Base-by-base conservation (phyloP, 1,140 invertebrate species). In the Hylyphantes graminicola region DNA sequence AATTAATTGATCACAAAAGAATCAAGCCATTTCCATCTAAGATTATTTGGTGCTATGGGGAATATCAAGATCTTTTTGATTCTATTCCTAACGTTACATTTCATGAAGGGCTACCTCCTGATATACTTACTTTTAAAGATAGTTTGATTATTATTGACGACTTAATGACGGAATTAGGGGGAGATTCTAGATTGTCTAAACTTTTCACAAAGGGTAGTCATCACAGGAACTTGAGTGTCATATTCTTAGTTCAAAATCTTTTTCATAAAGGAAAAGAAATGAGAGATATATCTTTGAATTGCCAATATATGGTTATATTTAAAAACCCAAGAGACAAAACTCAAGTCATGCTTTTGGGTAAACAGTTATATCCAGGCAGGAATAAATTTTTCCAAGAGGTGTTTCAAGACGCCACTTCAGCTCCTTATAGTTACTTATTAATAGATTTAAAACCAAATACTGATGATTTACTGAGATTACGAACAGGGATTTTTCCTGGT, bases 201-300 rank as follows among this genome's bases (percentile, higher is more conserved):
- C 87, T 91, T n/a, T 90, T 90, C 86, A 89, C 89, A 9, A 89
- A 90, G 88, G 88, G 88, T 10, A 88, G 87, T 86, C 88, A 90
- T 87, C 87, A 89, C 78, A 76, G 88, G 79, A 90, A 90, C 82
- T 79, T 90, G n/a, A 89, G 87, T 86, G 88, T 89, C 21, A 88
- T 90, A 86, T 90, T 88, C 76, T 88, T 90, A 65, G 88, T 89
- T 19, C 89, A 90, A 88, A 90, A 89, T 86, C 87, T 35, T 1
- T 35, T 35, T 35, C 35, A 35, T 35, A 35, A 35, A 5, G 35
- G 35, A 5, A 35, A 35, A 35, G 35, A 35, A 35, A 35, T 35
- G 35, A 35, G 35, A 35, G 5, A 35, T 35, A 35, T 35, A 35
- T 35, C 35, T 35, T 35, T 35, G 35, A 35, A 35, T 35, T 35